Percentiles rank a stretch among this genome's conserved stretches.
These are phyloP conservation scores for Microcebus ravelobensis DNA, from an alignment of 2,113 vertebrate genomes.

Conservation along the genomic window DNA sequence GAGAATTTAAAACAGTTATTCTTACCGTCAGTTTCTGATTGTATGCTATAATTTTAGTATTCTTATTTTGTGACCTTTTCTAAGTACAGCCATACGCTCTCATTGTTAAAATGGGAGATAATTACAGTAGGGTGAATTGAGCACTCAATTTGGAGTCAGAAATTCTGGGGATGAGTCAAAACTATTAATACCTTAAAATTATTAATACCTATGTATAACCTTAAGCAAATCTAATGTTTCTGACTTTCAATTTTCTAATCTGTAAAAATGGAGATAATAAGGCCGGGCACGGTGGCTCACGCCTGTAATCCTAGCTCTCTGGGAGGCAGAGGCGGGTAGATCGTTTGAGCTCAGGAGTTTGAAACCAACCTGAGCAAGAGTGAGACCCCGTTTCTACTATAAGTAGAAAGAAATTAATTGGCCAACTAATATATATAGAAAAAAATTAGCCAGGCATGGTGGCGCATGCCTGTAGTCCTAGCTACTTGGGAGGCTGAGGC, in stretches of 20 bases:
- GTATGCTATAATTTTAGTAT: not conserved
- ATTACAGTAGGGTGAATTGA: not conserved
- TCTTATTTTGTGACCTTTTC: not conserved
- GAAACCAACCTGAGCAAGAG: no score
- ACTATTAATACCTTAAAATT: not conserved
- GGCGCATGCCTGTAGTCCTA: no score
- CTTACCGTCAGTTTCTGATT: not conserved
- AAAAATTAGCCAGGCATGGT: no score
- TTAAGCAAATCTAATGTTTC: not conserved
- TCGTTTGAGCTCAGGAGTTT: no score
- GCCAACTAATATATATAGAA: no score
- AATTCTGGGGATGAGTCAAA: not conserved
- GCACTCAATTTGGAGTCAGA: not conserved
- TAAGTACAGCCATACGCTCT: not conserved
- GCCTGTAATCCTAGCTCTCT: no score
- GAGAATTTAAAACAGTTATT: not conserved
- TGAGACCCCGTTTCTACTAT: no score
- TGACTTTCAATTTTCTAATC: not conserved
- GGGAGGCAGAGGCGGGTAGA: no score
- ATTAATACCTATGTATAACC: not conserved
- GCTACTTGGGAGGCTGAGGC: no score
- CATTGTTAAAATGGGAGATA: conserved; percentile 18
- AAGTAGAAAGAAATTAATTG: no score
- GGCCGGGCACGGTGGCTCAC: no score
- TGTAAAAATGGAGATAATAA: not conserved